phyloP scores from a whole-genome alignment of 2,113 vertebrate species.

The Origma solitaria region DNA sequence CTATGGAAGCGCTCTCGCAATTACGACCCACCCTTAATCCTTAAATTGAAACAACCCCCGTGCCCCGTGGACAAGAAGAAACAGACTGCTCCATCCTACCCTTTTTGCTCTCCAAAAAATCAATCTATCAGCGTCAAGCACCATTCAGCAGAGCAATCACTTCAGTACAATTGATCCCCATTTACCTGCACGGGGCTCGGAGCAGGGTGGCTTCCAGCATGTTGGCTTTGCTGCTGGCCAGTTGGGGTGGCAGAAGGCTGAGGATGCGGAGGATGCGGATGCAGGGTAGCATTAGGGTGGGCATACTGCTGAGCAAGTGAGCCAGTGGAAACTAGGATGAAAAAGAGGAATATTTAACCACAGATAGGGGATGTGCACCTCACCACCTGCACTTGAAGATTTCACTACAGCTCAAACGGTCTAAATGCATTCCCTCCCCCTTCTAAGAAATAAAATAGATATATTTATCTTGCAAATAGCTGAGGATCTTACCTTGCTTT shows the following conservation, averaged over 20 bases:
- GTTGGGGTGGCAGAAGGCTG: constrained; percentile 97
- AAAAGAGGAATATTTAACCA: constrained; percentile 33
- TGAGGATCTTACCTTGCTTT: constrained; percentile 59
- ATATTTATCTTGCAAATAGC: constrained; percentile 44
- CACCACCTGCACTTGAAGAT: not conserved
- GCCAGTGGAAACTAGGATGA: constrained; percentile 85
- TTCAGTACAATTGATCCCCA: rapidly evolving
- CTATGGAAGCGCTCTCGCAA: not conserved
- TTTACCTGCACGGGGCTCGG: constrained; percentile 92
- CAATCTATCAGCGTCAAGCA: not conserved
- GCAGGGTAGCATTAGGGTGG: constrained; percentile 88
- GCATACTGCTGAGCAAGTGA: constrained; percentile 95
- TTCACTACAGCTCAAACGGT: not conserved
- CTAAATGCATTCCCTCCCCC: constrained; percentile 22
- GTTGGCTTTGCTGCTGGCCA: constrained; percentile 90
- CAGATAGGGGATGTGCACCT: not conserved
- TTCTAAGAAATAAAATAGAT: not conserved
- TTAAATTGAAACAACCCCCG: not conserved
- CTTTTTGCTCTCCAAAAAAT: not conserved
- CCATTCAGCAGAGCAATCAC: not conserved
- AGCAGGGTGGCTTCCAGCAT: constrained; percentile 91
- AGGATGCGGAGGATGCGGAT: constrained; percentile 89
- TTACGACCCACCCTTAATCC: not conserved
- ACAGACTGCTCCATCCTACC: not conserved
- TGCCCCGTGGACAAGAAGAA: not conserved